A percentile compares a stretch with the other conserved stretches of the same genome.
These are phyloP conservation scores for Masnerella sp. DNA, from an alignment of 2,888 invertebrate genomes.

Conservation along the genomic window DNA sequence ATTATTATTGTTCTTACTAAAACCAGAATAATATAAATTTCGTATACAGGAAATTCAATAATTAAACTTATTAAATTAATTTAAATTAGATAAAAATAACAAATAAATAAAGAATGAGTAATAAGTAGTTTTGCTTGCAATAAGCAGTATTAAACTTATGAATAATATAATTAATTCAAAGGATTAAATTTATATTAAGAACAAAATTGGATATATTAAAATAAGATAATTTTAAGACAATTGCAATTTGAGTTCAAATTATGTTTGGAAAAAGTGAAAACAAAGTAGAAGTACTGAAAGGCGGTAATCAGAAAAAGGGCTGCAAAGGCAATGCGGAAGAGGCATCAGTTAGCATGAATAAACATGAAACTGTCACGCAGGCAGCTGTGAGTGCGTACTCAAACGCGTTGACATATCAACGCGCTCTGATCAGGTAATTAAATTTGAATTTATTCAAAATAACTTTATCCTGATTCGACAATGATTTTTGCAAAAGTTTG, in stretches of 20 bases:
- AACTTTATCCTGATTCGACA: too few relatives aligned
- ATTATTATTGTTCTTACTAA: too few relatives aligned
- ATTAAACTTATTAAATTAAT: background rate
- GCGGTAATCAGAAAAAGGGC: slow-evolving; percentile 32
- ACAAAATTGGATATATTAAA: background rate
- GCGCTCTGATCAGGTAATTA: slow-evolving; percentile 38
- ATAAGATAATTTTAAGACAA: background rate
- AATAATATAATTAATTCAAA: background rate
- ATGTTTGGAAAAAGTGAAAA: too few relatives aligned
- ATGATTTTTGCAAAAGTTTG: too few relatives aligned
- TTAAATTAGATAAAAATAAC: background rate
- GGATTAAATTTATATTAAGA: background rate
- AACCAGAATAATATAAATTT: too few relatives aligned
- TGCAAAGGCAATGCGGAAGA: slow-evolving; percentile 38
- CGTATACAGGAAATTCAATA: too few relatives aligned
- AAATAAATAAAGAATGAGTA: background rate
- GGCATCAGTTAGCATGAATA: slow-evolving; percentile 29
- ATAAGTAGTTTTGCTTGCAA: background rate
- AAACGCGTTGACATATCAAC: slow-evolving; percentile 82
- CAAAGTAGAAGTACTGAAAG: slow-evolving; percentile 18
- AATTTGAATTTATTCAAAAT: slow-evolving; percentile 39
- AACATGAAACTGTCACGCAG: slow-evolving; percentile 50
- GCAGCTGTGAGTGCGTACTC: slow-evolving; percentile 88
- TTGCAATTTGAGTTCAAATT: background rate
- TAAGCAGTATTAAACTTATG: background rate